Evolutionary conservation across 2,113 vertebrate genomes (phyloP).

Genomic region (Gallinago paraguaiae): DNA sequence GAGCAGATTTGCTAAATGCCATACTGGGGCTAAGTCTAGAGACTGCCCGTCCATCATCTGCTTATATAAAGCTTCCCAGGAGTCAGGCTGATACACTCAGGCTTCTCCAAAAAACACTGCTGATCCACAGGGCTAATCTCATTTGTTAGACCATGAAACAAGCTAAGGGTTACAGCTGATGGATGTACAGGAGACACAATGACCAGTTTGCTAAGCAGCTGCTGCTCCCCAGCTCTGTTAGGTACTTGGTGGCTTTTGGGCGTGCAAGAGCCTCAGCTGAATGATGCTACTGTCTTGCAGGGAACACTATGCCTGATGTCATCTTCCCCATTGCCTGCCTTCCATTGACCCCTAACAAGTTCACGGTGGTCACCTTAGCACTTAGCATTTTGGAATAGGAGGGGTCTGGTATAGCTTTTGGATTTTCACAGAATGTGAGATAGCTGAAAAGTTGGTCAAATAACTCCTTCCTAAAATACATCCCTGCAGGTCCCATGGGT

Average conservation of each 20-base stretch:
- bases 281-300: not conserved
- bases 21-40: not conserved
- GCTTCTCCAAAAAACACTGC: not conserved
- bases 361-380: not conserved
- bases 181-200: not conserved
- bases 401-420: not conserved
- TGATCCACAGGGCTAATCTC: conserved; percentile 5
- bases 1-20: not conserved
- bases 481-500: not conserved
- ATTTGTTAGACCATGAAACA: not conserved
- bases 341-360: accelerated
- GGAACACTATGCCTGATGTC: not conserved
- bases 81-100: not conserved
- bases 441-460: not conserved
- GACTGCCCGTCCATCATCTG: not conserved
- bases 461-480: not conserved
- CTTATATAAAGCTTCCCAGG: not conserved
- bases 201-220: not conserved
- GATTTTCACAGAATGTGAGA: not conserved
- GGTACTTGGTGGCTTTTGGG: not conserved
- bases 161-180: not conserved
- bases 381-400: not conserved
- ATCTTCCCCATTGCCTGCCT: not conserved
- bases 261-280: not conserved
- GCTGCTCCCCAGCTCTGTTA: not conserved